Percentiles rank a stretch among this genome's conserved stretches.
Conservation (phyloP, 2,797 vertebrate genomes). For the Steatocranus sp. region DNA sequence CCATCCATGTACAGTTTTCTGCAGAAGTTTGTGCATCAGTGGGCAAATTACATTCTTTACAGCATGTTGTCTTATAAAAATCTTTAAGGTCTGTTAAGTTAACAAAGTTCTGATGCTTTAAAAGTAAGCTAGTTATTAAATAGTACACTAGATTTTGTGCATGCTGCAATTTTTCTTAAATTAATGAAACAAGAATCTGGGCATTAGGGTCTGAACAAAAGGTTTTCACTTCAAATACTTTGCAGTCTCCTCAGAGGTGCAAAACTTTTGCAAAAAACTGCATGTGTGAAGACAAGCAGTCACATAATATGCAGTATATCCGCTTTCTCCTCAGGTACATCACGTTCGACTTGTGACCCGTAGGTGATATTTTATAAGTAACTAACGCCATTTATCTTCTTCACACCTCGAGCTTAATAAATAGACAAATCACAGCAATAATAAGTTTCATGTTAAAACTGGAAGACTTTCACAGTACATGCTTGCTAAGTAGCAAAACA, state of each 20-base stretch:
- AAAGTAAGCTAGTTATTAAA: not conserved
- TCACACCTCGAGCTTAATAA: constrained; percentile 33
- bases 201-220: not conserved
- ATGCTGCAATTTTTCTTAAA: not conserved
- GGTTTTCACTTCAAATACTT: not conserved
- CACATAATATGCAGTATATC: not conserved
- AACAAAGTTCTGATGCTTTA: not conserved
- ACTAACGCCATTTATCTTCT: constrained; percentile 16
- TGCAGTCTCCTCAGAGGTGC: not conserved
- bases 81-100: not conserved
- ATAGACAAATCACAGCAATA: constrained; percentile 52
- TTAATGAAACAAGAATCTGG: not conserved
- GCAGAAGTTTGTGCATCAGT: not conserved
- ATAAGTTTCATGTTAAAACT: constrained; percentile 59
- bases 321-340: not conserved
- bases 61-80: not conserved
- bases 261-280: not conserved
- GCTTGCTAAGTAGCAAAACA: constrained; percentile 67
- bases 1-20: not conserved
- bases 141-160: not conserved
- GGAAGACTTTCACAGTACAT: constrained; percentile 78
- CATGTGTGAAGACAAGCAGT: not conserved
- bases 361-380: constrained; percentile 9
- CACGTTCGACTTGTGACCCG: constrained; percentile 29
- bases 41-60: not conserved